Evolutionary conservation across 1,140 invertebrate species (phyloP).

Genomic region (Caerostris darwini): DNA sequence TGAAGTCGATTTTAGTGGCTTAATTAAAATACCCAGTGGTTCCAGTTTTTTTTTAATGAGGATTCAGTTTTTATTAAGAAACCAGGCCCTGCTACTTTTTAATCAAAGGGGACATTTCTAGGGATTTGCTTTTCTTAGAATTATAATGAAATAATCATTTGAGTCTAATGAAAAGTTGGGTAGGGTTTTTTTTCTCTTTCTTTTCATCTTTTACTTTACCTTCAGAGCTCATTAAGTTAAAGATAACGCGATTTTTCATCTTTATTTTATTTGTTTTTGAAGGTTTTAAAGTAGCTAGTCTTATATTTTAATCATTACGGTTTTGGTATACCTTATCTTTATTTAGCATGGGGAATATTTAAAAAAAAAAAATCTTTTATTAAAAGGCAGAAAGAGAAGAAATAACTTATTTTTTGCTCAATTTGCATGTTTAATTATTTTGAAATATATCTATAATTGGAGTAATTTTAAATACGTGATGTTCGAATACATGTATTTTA

Average conservation of each 20-base stretch:
- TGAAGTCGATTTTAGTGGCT: conserved; percentile 15
- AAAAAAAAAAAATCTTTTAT: too few species aligned
- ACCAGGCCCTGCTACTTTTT: neutral
- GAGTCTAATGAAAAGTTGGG: conserved; percentile 46
- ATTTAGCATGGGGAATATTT: neutral
- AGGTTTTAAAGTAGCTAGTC: neutral
- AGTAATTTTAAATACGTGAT: too few species aligned
- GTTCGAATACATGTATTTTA: too few species aligned
- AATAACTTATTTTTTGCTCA: too few species aligned
- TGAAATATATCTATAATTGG: too few species aligned
- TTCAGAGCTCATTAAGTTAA: conserved; percentile 2
- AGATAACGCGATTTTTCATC: neutral
- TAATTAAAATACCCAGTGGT: conserved; percentile 10
- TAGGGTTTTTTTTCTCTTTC: neutral
- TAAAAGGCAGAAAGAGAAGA: too few species aligned
- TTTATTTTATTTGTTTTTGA: neutral
- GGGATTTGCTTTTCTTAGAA: neutral
- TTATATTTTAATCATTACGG: neutral
- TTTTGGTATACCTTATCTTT: neutral
- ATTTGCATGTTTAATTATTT: too few species aligned
- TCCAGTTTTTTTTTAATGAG: neutral
- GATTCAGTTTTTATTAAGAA: neutral
- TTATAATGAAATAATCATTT: conserved; percentile 67
- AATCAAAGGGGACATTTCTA: conserved; percentile 3
- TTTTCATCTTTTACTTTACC: neutral